Conservation (phyloP, 2,113 vertebrate genomes). For the Gavialis gangeticus region DNA sequence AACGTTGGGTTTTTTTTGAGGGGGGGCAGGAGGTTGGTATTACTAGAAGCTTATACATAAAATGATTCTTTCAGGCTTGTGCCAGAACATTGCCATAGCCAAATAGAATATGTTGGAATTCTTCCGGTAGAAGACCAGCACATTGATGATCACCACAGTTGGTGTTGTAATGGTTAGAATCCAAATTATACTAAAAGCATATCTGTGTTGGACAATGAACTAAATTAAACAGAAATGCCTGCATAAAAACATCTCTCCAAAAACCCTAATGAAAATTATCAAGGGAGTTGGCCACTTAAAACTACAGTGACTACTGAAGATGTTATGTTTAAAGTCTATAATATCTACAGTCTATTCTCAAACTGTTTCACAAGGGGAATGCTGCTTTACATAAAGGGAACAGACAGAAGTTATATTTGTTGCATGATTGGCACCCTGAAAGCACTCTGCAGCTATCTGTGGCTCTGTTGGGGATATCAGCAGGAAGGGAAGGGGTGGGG, state of each 20-base stretch:
- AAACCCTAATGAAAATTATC: neutral
- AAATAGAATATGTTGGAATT: neutral
- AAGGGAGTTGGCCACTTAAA: neutral
- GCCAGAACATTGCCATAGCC: neutral
- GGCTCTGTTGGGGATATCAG: no score
- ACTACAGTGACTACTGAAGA: neutral
- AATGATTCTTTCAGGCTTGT: neutral
- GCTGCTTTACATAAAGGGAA: neutral
- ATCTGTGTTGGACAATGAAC: neutral
- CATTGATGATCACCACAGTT: neutral
- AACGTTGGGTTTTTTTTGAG: neutral
- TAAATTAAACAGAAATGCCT: neutral
- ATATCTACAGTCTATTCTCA: neutral
- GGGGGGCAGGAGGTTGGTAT: neutral
- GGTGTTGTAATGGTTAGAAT: neutral
- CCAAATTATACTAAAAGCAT: neutral
- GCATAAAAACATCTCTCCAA: neutral
- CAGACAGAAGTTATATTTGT: no score
- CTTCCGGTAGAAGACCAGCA: neutral
- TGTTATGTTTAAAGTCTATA: fast-evolving
- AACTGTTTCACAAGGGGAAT: neutral
- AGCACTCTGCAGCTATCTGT: no score
- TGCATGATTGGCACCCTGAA: no score
- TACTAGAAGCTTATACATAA: neutral
- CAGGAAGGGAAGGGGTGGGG: no score